Base-by-base conservation (phyloP, 2,888 invertebrate species). In the Beris morrisii region DNA sequence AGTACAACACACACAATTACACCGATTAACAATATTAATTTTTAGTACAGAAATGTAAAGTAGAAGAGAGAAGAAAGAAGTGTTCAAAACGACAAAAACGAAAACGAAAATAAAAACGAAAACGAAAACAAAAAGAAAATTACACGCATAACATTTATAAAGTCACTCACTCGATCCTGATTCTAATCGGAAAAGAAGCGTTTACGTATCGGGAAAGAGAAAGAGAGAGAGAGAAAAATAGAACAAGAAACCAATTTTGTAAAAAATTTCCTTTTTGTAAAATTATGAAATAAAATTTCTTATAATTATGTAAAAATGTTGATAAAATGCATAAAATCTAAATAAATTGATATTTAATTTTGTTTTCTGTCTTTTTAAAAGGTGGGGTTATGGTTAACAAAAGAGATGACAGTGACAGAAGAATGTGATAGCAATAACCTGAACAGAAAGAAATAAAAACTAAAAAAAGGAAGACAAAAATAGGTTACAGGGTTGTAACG, bases 151-250 rank as follows among this genome's bases (percentile, higher is more conserved):
- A 59, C 11, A 50, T 12, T 38, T 38, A 52, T 61, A 15, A 59
- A 32, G 43, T 61, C 59, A 61, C 61, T 61, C 61, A 61, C 61
- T 61, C 61, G 61, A 61, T 61, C 61, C 61, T 61, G 61, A 61
- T 61, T 61, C 61, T 61, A 61, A 50, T 38, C 9, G 45, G 44
- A 58, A 58, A 58, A 58, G 22, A 58, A 58, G 58, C 58, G 58
- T 52, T 58, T 58, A 58, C 58, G 45, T 58, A 58, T 58, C 12
- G 58, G 46, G 58, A 45, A 58, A 82, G 81, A 79, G 78, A 80
- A 77, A 79, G 78, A 38, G 77, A 78, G 76, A 80, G 82, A 80
- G 77, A 78, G 76, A 79, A 81, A 43, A 56, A 66, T 64, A 43
- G 58, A 67, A 57, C 38, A 70, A 68, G 63, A 65, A 22, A 46